phyloP scores from a whole-genome alignment of 2,888 invertebrate genomes.

The Parochlus steinenii region DNA sequence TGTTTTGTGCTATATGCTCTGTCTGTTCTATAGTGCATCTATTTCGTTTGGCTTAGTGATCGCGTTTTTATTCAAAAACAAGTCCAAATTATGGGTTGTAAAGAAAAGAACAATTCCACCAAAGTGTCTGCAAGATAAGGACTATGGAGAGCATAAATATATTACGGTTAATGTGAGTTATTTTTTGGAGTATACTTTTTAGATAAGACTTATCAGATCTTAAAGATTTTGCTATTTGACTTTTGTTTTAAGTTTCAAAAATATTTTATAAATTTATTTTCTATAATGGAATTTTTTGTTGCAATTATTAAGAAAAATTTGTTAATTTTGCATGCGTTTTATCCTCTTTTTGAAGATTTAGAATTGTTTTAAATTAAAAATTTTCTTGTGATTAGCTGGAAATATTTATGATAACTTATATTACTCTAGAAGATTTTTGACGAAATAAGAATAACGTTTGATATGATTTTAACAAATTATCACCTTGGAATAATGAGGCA shows the following conservation, averaged over 20 bases:
- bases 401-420: too few relatives aligned
- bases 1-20: background rate
- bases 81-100: constrained; percentile 19
- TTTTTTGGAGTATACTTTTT: too few relatives aligned
- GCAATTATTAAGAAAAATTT: background rate
- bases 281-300: background rate
- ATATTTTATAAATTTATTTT: background rate
- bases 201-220: background rate
- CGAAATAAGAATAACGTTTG: too few relatives aligned
- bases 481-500: too few relatives aligned
- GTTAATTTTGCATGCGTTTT: background rate
- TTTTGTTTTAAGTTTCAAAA: constrained; percentile 1
- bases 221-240: background rate
- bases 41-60: background rate
- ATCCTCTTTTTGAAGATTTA: too few relatives aligned
- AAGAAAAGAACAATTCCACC: constrained; percentile 34
- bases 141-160: constrained; percentile 37
- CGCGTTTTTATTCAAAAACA: constrained; percentile 1
- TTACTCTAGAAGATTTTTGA: too few relatives aligned
- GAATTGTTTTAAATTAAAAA: too few relatives aligned
- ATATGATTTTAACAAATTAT: too few relatives aligned
- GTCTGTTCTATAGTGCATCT: constrained; percentile 1
- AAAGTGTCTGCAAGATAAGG: constrained; percentile 31
- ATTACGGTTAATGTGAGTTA: constrained; percentile 38
- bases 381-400: too few relatives aligned